Evolutionary conservation across 2,113 vertebrate genomes (phyloP).

Genomic region (Rhinopomastus cyanomelas): DNA sequence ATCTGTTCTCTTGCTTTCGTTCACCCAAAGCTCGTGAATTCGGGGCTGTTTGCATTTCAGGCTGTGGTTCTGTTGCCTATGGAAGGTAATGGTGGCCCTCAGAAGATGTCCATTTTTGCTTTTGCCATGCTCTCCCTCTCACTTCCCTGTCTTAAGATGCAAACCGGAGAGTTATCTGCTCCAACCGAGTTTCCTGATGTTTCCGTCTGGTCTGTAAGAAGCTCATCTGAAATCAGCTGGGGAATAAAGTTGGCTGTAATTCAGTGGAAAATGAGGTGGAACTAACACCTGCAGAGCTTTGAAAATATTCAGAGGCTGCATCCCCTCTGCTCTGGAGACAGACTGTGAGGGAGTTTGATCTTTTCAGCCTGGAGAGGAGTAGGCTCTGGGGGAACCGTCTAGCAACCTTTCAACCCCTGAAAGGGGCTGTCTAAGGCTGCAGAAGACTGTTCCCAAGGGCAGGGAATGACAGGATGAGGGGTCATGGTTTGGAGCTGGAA

Average conservation of each 20-base stretch:
- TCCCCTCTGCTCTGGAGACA: too few relatives aligned
- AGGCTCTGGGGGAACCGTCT: too few relatives aligned
- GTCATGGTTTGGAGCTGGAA: too few relatives aligned
- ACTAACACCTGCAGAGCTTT: background rate
- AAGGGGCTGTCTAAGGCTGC: too few relatives aligned
- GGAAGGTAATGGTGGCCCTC: background rate
- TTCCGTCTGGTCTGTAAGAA: background rate
- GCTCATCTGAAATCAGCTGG: background rate
- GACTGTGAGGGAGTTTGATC: too few relatives aligned
- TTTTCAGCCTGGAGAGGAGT: too few relatives aligned
- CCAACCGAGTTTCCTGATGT: background rate
- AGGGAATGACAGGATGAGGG: too few relatives aligned
- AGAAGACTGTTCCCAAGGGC: too few relatives aligned
- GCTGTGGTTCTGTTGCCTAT: background rate
- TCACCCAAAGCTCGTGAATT: background rate
- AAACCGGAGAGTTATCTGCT: background rate
- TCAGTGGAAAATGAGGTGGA: background rate
- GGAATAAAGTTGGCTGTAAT: background rate
- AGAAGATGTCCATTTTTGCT: rapidly evolving
- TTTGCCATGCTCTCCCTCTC: background rate
- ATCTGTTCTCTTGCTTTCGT: constrained; percentile 19
- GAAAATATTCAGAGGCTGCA: too few relatives aligned
- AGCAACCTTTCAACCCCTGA: too few relatives aligned
- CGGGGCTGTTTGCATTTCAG: background rate
- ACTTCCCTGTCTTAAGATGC: background rate